Evolutionary conservation across 2,113 vertebrate genomes (phyloP), one percentile per base, ranked within the genome.

Genomic region (Tetrao urogallus): DNA sequence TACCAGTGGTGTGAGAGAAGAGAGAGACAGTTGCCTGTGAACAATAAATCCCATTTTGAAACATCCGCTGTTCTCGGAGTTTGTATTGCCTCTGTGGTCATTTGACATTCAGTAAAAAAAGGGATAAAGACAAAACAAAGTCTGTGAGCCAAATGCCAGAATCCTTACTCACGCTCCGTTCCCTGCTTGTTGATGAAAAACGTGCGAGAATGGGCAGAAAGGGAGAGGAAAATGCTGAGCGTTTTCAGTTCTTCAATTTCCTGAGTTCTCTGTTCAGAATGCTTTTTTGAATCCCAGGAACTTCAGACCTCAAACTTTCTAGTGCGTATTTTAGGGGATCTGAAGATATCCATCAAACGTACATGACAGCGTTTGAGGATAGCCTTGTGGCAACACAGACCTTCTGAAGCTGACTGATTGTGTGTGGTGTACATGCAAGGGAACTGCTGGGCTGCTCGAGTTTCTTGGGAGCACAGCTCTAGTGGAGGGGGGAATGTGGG

Each of bases 111-210:
- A 86, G 82, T 61, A 67, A 92, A 85, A 4, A 74, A 47, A 42
- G 36, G 54, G 50, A 73, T 71, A 80, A 89, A 94, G 91, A 92
- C 91, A 89, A 92, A 96, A 92, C 82, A 86, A 91, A 92, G 12
- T 69, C 75, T 87, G 40, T 43, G 78, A 88, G 64, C 45, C 84
- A 89, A 83, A 91, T 92, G 72, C 56, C 69, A 74, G 64, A 89
- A 73, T 85, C 47, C 56, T 93, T 82, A 74, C 34, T 85, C 38
- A 36, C 17, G 13, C 60, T 87, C 15, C 2, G 3, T 84, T 86
- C 63, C 40, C 30, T 54, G 15, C 27, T 77, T 88, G 15, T 66
- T 78, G 71, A 79, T 80, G 81, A 79, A 66, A 93, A 95, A 87
- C 0, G 2, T 30, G 22, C 2, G 4, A 89, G 81, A 80, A 91